Evolutionary conservation across 2,113 vertebrate genomes (phyloP).

Genomic region (Syngnathoides biaculeatus): DNA sequence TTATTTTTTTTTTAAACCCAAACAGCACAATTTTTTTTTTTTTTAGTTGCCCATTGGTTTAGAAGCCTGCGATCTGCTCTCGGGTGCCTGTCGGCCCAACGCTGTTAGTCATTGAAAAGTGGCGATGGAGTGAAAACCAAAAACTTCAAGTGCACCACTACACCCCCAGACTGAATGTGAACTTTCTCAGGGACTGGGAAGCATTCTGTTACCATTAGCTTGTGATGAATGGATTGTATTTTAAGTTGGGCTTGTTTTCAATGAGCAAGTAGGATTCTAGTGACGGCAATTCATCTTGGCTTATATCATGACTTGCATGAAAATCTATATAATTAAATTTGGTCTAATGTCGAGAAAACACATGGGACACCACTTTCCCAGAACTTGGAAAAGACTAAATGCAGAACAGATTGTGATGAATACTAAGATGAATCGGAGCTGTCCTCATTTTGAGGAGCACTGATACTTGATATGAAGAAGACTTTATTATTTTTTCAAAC

Average conservation of each 20-base stretch:
- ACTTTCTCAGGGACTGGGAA: not conserved
- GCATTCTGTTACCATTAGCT: not conserved
- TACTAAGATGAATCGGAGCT: slow-evolving; percentile 9
- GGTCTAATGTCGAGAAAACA: not conserved
- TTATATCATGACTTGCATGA: not conserved
- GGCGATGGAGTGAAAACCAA: slow-evolving; percentile 12
- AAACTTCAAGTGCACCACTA: not conserved
- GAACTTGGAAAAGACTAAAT: not conserved
- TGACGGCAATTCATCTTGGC: not conserved
- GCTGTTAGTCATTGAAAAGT: slow-evolving; percentile 28
- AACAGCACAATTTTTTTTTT: slow-evolving; percentile 23
- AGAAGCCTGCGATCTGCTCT: slow-evolving; percentile 39
- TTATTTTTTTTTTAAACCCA: slow-evolving; percentile 31
- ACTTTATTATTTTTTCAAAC: slow-evolving; percentile 5
- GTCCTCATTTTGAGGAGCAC: slow-evolving; percentile 4
- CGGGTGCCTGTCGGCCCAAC: slow-evolving; percentile 25
- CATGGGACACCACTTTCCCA: not conserved
- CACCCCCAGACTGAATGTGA: not conserved
- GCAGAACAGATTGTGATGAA: slow-evolving; percentile 2
- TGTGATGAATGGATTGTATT: not conserved
- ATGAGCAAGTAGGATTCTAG: not conserved
- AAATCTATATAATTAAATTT: slow-evolving; percentile 1
- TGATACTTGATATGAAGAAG: not conserved
- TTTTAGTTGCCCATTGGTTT: slow-evolving; percentile 24
- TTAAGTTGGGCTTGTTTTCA: not conserved